Evolutionary conservation across 64 coral and sea anemone genomes (phyloP).

Genomic region (Acropora tenuis): DNA sequence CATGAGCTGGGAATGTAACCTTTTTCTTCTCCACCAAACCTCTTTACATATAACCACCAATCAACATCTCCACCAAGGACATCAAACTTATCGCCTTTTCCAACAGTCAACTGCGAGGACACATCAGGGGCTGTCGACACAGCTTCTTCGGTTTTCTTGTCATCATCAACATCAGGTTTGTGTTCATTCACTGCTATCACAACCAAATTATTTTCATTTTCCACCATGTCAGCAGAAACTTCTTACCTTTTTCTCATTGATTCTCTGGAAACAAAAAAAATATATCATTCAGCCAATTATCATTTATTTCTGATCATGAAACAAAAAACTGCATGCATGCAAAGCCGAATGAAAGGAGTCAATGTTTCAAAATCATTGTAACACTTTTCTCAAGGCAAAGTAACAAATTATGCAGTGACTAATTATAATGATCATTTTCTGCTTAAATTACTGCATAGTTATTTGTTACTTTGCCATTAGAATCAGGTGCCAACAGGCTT

Average conservation of each 20-base stretch:
- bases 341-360: too few species aligned
- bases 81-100: slow-evolving; percentile 54
- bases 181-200: slow-evolving; percentile 67
- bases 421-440: too few species aligned
- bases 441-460: too few species aligned
- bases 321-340: too few species aligned
- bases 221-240: background rate
- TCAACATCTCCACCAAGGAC: slow-evolving; percentile 30
- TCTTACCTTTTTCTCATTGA: background rate
- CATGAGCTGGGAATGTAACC: slow-evolving; percentile 81
- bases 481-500: too few species aligned
- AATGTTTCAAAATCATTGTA: too few species aligned
- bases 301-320: too few species aligned
- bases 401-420: too few species aligned
- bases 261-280: background rate
- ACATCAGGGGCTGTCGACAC: slow-evolving; percentile 64
- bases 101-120: slow-evolving; percentile 59
- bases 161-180: slow-evolving; percentile 61
- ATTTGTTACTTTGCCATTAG: too few species aligned
- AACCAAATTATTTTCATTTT: slow-evolving; percentile 48
- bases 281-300: too few species aligned
- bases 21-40: slow-evolving; percentile 44
- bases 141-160: slow-evolving; percentile 26
- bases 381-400: too few species aligned
- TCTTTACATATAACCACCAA: slow-evolving; percentile 83